These are phyloP conservation scores for Lucilia cuprina DNA, from an alignment of 1,140 invertebrate species.

Conservation along the genomic window DNA sequence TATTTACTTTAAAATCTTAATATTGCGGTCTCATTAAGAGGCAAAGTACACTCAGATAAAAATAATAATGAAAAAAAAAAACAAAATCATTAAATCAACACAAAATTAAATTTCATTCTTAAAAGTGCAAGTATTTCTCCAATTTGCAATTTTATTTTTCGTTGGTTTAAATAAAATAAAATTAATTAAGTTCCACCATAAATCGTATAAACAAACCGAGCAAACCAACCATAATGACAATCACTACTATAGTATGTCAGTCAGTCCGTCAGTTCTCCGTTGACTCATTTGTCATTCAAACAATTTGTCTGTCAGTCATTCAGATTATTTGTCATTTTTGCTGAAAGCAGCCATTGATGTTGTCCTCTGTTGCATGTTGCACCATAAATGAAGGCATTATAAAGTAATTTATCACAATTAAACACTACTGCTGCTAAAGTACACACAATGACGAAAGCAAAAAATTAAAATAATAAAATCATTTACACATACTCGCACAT, in stretches of 20 bases:
- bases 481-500: not conserved
- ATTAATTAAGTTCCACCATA: conserved; percentile 27
- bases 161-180: conserved; percentile 2
- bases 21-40: too few relatives aligned
- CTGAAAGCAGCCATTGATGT: conserved; percentile 2
- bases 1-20: too few relatives aligned
- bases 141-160: not conserved
- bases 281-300: not conserved
- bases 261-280: not conserved
- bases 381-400: conserved; percentile 28
- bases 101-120: conserved; percentile 11
- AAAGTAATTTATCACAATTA: conserved; percentile 31
- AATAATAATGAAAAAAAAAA: not conserved
- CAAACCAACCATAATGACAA: conserved; percentile 13
- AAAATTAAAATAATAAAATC: not conserved
- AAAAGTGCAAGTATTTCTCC: not conserved
- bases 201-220: not conserved
- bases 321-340: conserved; percentile 24
- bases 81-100: not conserved
- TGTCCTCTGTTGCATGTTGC: not conserved
- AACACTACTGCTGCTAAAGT: not conserved
- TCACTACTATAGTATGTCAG: not conserved
- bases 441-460: not conserved
- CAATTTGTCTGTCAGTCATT: conserved; percentile 8
- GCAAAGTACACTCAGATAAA: too few relatives aligned